Conservation (phyloP, 2,888 invertebrate genomes). For the Plagodis pulveraria region DNA sequence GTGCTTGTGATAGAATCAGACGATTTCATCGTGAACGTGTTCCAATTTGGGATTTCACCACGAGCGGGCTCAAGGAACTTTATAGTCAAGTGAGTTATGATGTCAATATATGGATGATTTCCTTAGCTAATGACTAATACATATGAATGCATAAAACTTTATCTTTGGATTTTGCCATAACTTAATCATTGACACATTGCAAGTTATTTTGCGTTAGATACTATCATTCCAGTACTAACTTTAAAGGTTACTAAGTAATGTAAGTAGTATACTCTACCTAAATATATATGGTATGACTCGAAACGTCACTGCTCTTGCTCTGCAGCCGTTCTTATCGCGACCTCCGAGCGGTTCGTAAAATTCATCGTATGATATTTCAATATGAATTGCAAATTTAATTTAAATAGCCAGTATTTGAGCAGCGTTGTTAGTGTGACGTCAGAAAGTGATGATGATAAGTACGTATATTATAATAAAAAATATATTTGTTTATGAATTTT, state of each 20-base stretch:
- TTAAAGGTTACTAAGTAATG: background rate
- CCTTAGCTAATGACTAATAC: slow-evolving; percentile 4
- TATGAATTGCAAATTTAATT: slow-evolving; percentile 24
- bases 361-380: slow-evolving; percentile 34
- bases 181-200: background rate
- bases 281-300: too few species aligned
- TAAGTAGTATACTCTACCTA: background rate
- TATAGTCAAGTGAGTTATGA: slow-evolving; percentile 79
- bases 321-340: slow-evolving; percentile 48
- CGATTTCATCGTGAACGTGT: slow-evolving; percentile 80
- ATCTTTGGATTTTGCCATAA: background rate
- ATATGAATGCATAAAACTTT: background rate
- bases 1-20: slow-evolving; percentile 80
- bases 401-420: slow-evolving; percentile 10
- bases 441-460: too few species aligned
- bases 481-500: too few species aligned
- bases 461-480: too few species aligned
- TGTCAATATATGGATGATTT: slow-evolving; percentile 11
- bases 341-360: slow-evolving; percentile 29
- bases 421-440: background rate
- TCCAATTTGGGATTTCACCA: slow-evolving; percentile 82
- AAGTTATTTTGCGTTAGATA: background rate
- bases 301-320: slow-evolving; percentile 30
- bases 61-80: slow-evolving; percentile 84
- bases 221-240: background rate